phyloP scores from a whole-genome alignment of 2,113 vertebrate species.

The Capreolus pygargus region DNA sequence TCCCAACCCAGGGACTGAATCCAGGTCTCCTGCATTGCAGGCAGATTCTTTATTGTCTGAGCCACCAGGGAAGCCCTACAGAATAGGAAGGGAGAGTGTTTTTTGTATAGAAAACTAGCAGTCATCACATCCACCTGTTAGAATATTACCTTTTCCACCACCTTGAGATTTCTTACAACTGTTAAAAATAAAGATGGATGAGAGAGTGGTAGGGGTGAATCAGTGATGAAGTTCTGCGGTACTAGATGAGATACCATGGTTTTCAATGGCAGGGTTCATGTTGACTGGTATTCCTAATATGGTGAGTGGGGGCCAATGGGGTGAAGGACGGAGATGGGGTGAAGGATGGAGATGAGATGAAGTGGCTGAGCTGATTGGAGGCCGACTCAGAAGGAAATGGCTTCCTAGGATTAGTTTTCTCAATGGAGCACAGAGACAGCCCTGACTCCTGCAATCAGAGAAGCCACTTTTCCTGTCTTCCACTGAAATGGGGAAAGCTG shows the following conservation, averaged over 20 bases:
- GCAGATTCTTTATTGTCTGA: neutral
- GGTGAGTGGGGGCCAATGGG: neutral
- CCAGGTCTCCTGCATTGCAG: neutral
- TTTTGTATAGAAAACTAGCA: neutral
- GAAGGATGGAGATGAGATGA: neutral
- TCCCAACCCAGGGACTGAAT: neutral
- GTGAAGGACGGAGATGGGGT: neutral
- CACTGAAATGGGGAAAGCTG: neutral
- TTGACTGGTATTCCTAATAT: neutral
- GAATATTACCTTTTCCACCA: neutral
- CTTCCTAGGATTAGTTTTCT: neutral
- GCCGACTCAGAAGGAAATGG: neutral
- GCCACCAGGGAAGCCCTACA: neutral
- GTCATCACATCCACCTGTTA: neutral
- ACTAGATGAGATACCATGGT: neutral
- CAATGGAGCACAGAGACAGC: neutral
- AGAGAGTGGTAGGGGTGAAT: neutral
- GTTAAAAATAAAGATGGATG: neutral
- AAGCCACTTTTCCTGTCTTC: neutral
- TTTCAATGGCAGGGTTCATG: neutral
- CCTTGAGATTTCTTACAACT: neutral
- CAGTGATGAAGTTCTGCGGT: neutral
- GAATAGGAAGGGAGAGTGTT: neutral
- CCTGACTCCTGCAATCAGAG: neutral
- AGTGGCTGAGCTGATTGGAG: neutral